A percentile compares a stretch with the other conserved stretches of the same genome.
Evolutionary conservation across 2,888 invertebrate species (phyloP).

Genomic region (Hirtodrosophila cameraria): DNA sequence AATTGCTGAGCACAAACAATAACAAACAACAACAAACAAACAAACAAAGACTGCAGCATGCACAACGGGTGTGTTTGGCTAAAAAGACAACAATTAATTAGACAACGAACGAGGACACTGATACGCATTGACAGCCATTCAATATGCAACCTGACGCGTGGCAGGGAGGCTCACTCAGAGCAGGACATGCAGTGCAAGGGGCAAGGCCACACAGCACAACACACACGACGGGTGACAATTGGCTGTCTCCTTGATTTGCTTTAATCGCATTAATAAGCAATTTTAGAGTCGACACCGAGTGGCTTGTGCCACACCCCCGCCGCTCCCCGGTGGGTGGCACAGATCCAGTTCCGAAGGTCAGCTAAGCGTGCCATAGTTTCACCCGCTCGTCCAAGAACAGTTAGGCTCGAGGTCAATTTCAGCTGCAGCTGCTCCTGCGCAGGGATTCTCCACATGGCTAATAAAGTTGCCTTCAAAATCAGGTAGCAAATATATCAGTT

Average conservation of each 20-base stretch:
- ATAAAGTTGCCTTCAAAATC: conserved; percentile 19
- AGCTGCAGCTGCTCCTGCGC: conserved; percentile 22
- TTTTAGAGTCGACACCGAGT: conserved; percentile 41
- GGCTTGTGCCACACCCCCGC: conserved; percentile 48
- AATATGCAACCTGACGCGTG: conserved; percentile 68
- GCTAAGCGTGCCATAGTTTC: conserved; percentile 32
- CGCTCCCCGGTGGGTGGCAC: conserved; percentile 54
- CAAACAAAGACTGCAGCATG: conserved; percentile 23
- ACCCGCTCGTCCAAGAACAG: too few species aligned
- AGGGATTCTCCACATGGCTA: conserved; percentile 51
- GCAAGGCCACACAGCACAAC: conserved; percentile 26
- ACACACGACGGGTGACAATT: conserved; percentile 34
- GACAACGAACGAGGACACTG: conserved; percentile 54
- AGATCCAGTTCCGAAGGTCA: conserved; percentile 27
- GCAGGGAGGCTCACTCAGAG: conserved; percentile 49
- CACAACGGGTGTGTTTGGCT: conserved; percentile 36
- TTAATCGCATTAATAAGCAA: conserved; percentile 62
- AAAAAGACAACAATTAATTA: conserved; percentile 70
- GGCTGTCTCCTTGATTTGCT: conserved; percentile 29
- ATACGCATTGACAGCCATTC: conserved; percentile 53
- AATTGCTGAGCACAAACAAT: conserved; percentile 51
- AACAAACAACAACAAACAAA: conserved; percentile 21
- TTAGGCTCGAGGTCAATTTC: conserved; percentile 4
- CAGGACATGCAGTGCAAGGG: conserved; percentile 26
- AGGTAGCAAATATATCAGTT: too few species aligned